phyloP scores from a whole-genome alignment of 2,797 vertebrate genomes.

The Silurus aristotelis region DNA sequence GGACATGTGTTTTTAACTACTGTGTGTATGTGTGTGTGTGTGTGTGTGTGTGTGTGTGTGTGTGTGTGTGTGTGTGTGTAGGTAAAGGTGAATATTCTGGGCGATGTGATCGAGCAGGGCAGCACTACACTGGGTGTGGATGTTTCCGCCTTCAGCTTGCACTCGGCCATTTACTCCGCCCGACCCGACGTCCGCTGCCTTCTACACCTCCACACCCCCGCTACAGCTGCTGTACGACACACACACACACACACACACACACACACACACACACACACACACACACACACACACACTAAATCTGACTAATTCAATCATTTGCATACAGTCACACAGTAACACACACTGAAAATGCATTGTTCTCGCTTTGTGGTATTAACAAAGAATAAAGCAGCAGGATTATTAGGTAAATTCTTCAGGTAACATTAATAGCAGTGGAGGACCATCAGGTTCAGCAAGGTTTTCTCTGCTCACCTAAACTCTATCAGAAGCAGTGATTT shows the following conservation, averaged over 20 bases:
- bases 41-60: conserved; percentile 3
- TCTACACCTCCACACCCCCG: conserved; percentile 88
- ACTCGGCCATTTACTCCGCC: conserved; percentile 91
- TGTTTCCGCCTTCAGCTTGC: conserved; percentile 82
- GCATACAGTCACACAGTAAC: background rate
- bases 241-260: background rate
- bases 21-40: background rate
- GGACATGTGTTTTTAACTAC: background rate
- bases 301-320: background rate
- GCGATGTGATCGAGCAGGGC: conserved; percentile 90
- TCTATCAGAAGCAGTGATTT: no score
- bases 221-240: conserved; percentile 83
- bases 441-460: no score
- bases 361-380: no score
- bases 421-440: no score
- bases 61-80: conserved; percentile 58
- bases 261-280: background rate
- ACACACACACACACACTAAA: background rate
- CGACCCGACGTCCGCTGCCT: conserved; percentile 88
- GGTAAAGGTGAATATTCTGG: conserved; percentile 95
- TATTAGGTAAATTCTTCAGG: no score
- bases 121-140: conserved; percentile 85
- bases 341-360: background rate
- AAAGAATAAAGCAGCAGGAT: no score
- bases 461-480: no score